phyloP scores from a whole-genome alignment of 37 sponge, comb jelly and placozoan species.

The Halisarca cf. caerulea region DNA sequence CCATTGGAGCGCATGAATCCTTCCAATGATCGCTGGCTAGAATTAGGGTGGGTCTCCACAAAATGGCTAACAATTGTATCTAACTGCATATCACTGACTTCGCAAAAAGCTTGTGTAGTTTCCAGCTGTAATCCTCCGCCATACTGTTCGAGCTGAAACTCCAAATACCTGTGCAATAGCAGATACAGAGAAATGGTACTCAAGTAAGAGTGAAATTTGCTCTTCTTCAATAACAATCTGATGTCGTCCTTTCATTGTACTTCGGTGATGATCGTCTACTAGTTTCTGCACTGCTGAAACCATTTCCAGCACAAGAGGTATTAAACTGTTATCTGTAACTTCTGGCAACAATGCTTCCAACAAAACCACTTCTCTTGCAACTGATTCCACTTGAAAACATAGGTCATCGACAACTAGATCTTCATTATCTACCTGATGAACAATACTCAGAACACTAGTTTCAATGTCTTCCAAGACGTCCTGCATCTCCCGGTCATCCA shows the following conservation, averaged over 20 bases:
- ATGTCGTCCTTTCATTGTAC: constrained; percentile 20
- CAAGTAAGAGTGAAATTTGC: constrained; percentile 11
- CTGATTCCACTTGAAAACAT: too few species aligned
- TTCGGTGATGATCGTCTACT: too few species aligned
- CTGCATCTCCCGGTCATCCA: too few species aligned
- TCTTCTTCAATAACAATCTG: constrained; percentile 26
- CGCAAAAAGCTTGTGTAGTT: not conserved
- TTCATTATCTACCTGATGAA: too few species aligned
- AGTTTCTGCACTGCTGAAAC: too few species aligned
- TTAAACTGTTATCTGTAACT: too few species aligned
- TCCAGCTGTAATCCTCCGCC: constrained; percentile 34
- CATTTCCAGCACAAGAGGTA: too few species aligned
- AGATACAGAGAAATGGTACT: constrained; percentile 5
- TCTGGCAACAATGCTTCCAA: too few species aligned
- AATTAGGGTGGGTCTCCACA: constrained; percentile 35
- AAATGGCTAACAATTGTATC: constrained; percentile 19
- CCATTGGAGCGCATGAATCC: constrained; percentile 21
- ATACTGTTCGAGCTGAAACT: constrained; percentile 32
- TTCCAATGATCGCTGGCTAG: constrained; percentile 13
- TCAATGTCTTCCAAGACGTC: too few species aligned
- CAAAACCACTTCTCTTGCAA: too few species aligned
- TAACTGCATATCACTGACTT: constrained; percentile 26
- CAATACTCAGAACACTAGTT: too few species aligned
- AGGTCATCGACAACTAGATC: too few species aligned
- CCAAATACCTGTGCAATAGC: constrained; percentile 24